Conservation (phyloP, 2,888 invertebrate species). For the Anarsia innoxiella region DNA sequence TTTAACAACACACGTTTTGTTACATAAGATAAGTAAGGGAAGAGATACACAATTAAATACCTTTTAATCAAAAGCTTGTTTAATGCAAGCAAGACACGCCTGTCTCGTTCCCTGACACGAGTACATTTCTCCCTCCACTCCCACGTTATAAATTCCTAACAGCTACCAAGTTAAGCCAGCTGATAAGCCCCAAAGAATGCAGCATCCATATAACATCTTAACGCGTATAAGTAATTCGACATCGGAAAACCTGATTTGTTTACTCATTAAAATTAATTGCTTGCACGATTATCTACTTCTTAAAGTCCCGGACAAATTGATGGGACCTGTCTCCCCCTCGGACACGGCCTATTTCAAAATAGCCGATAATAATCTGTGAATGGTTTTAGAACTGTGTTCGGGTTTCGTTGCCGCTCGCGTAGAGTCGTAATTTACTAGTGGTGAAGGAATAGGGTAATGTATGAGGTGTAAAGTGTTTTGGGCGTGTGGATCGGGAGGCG, state of each 20-base stretch:
- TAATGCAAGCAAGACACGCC: too few relatives aligned
- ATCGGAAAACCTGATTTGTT: constrained; percentile 33
- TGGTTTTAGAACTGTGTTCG: constrained; percentile 22
- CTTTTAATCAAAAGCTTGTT: too few relatives aligned
- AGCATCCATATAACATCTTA: constrained; percentile 7
- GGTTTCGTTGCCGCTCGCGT: constrained; percentile 27
- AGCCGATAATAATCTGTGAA: constrained; percentile 24
- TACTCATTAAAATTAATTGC: constrained; percentile 50
- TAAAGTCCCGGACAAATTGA: constrained; percentile 39
- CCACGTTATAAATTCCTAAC: neutral
- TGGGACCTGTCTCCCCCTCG: constrained; percentile 33
- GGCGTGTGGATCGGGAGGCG: constrained; percentile 23
- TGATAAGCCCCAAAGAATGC: constrained; percentile 10
- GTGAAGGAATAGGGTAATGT: constrained; percentile 36
- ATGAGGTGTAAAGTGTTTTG: constrained; percentile 47
- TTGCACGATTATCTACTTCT: constrained; percentile 41
- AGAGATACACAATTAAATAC: too few relatives aligned
- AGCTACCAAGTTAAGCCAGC: constrained; percentile 5
- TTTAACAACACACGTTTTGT: too few relatives aligned
- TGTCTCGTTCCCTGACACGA: too few relatives aligned
- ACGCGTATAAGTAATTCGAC: constrained; percentile 21
- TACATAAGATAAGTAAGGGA: too few relatives aligned
- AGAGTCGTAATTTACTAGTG: constrained; percentile 24
- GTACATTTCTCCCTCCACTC: too few relatives aligned
- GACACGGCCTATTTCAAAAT: constrained; percentile 27